phyloP scores from a whole-genome alignment of 2,113 vertebrate species.

The Scopus umbretta region DNA sequence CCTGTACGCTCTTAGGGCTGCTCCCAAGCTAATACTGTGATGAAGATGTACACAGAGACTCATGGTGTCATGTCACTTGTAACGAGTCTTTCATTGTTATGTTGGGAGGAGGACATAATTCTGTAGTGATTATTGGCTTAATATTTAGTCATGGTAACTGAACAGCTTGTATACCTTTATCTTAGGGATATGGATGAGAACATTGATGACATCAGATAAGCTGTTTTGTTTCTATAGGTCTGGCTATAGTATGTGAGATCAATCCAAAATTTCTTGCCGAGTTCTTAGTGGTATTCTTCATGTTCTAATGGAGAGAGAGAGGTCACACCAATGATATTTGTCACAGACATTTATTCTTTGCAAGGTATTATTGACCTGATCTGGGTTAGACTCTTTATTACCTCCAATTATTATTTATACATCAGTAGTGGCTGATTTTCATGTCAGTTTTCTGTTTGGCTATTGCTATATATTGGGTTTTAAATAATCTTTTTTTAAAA shows the following conservation, averaged over 20 bases:
- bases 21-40: background rate
- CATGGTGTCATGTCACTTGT: background rate
- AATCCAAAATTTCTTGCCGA: background rate
- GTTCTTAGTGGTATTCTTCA: background rate
- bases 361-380: background rate
- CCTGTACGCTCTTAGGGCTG: background rate
- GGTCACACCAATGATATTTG: background rate
- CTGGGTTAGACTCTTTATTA: background rate
- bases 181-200: background rate
- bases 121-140: background rate
- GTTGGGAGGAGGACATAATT: background rate
- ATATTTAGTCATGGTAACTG: background rate
- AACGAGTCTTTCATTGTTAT: rapidly evolving
- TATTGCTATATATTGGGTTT: background rate
- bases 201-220: background rate
- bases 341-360: background rate
- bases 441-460: background rate
- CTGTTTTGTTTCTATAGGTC: background rate
- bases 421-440: background rate
- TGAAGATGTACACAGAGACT: background rate
- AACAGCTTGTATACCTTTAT: background rate
- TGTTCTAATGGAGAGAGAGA: background rate
- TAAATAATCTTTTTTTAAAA: background rate
- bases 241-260: background rate
- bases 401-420: constrained; percentile 8